These are phyloP conservation scores for Drosophila cognata DNA, from an alignment of 2,888 invertebrate genomes.

Conservation along the genomic window DNA sequence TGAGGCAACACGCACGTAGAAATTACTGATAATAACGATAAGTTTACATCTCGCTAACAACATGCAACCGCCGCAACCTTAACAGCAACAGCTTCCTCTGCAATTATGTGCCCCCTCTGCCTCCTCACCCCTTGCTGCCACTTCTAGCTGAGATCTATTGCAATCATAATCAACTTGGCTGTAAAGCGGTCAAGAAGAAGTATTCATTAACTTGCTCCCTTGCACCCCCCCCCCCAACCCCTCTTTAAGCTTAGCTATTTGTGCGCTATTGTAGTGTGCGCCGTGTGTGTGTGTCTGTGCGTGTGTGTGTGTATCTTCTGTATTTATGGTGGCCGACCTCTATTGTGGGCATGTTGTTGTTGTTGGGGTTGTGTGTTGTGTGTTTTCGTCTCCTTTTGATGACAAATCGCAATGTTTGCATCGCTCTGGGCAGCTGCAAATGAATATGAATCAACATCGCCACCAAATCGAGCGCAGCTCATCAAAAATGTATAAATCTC, in stretches of 20 bases:
- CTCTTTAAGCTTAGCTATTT: slow-evolving; percentile 26
- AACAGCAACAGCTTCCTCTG: slow-evolving; percentile 23
- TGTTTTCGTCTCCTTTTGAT: slow-evolving; percentile 34
- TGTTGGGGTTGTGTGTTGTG: slow-evolving; percentile 9
- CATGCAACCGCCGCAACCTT: slow-evolving; percentile 7
- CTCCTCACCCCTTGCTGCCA: too few relatives aligned
- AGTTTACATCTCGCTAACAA: neutral
- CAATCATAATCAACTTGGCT: slow-evolving; percentile 33
- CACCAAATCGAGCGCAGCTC: slow-evolving; percentile 23
- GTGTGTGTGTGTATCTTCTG: slow-evolving; percentile 7
- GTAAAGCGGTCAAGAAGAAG: slow-evolving; percentile 9
- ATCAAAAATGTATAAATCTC: slow-evolving; percentile 44
- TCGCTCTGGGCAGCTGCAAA: slow-evolving; percentile 48
- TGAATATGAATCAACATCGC: slow-evolving; percentile 49
- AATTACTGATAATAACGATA: slow-evolving; percentile 33
- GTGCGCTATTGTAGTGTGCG: slow-evolving; percentile 51
- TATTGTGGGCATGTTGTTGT: slow-evolving; percentile 18
- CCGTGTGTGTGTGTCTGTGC: neutral
- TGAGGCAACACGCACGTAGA: neutral
- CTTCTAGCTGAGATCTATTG: slow-evolving; percentile 14
- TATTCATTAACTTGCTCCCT: slow-evolving; percentile 28
- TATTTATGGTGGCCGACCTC: slow-evolving; percentile 24
- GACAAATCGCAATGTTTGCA: slow-evolving; percentile 66
- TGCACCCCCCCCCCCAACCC: neutral
- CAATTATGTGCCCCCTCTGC: slow-evolving; percentile 12